phyloP scores from a whole-genome alignment of 2,888 invertebrate genomes.

The Dendrolimus pini region DNA sequence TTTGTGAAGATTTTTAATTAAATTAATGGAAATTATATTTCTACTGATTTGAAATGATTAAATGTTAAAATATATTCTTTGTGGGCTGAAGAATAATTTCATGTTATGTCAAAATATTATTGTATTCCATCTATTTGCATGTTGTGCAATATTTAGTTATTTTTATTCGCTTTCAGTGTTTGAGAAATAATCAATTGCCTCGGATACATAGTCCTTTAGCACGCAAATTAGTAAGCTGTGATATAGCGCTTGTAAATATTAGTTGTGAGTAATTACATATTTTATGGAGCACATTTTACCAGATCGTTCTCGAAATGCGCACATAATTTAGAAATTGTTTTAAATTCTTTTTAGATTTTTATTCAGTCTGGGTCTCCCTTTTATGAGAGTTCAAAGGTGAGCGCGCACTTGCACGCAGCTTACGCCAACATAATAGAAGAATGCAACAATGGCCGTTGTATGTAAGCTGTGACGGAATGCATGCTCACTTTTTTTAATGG shows the following conservation, averaged over 20 bases:
- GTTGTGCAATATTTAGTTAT: background rate
- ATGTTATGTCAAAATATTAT: too few species aligned
- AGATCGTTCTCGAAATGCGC: constrained; percentile 12
- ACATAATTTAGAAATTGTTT: constrained; percentile 20
- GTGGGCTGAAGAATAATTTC: too few species aligned
- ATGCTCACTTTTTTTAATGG: constrained; percentile 11
- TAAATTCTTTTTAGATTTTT: constrained; percentile 22
- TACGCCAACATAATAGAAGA: too few species aligned
- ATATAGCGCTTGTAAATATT: constrained; percentile 69
- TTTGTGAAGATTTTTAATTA: too few species aligned
- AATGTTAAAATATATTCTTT: too few species aligned
- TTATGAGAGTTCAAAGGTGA: constrained; percentile 12
- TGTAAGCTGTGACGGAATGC: too few species aligned
- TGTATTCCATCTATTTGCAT: too few species aligned
- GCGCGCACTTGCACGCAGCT: constrained; percentile 1
- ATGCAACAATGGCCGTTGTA: too few species aligned
- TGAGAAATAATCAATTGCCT: background rate
- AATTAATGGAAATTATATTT: too few species aligned
- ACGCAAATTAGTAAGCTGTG: constrained; percentile 60
- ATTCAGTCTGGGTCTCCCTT: constrained; percentile 16
- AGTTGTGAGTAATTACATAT: constrained; percentile 26
- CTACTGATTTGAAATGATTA: too few species aligned
- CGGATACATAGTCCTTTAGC: constrained; percentile 26
- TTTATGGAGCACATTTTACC: constrained; percentile 17
- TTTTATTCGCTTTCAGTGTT: background rate